These are phyloP conservation scores for Paradisaea rubra DNA, from an alignment of 2,113 vertebrate genomes.

Conservation along the genomic window DNA sequence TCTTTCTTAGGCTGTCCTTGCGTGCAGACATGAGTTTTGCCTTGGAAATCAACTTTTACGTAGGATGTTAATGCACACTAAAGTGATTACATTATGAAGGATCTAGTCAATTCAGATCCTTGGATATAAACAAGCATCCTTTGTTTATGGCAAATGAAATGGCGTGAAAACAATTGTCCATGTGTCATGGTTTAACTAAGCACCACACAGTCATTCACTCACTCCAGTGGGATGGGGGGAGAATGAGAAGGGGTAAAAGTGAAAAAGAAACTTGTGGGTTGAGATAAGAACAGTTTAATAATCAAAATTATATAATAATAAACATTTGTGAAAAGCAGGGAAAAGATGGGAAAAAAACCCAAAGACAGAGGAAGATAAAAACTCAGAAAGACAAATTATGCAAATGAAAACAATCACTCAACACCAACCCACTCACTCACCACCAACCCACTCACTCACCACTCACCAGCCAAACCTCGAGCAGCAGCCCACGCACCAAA, in stretches of 20 bases:
- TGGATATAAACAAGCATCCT: neutral
- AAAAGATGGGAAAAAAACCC: neutral
- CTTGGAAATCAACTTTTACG: neutral
- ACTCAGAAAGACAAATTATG: neutral
- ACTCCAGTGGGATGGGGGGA: neutral
- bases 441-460: neutral
- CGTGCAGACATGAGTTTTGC: neutral
- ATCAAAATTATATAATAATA: neutral
- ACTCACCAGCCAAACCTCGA: neutral
- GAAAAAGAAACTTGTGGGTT: neutral
- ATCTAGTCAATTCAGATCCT: neutral
- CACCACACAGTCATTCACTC: neutral
- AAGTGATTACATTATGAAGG: neutral
- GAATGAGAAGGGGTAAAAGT: neutral
- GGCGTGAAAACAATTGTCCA: neutral
- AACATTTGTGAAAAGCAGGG: neutral
- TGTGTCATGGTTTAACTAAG: neutral
- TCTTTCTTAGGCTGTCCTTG: neutral
- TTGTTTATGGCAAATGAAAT: neutral
- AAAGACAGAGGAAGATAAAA: neutral
- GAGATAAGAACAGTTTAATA: neutral
- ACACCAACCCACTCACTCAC: neutral
- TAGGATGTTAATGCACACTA: rapidly evolving
- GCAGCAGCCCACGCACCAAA: neutral
- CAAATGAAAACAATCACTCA: neutral